Percentiles rank a stretch among this genome's conserved stretches.
phyloP scores from a whole-genome alignment of 2,888 invertebrate species.

The Temnothorax unifasciatus region DNA sequence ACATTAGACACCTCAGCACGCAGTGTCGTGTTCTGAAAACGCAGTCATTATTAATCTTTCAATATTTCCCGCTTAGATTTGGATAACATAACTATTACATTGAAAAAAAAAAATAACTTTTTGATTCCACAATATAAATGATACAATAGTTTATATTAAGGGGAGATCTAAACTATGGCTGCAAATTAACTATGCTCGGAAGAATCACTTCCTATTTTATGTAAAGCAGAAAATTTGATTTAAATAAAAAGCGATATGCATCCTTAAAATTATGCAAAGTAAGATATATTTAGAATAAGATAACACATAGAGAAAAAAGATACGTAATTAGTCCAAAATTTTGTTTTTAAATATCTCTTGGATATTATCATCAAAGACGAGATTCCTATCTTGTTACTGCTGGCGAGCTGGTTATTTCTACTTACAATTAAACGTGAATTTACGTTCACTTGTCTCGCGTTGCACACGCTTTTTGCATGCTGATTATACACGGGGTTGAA shows the following conservation, averaged over 20 bases:
- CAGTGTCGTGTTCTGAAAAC: constrained; percentile 33
- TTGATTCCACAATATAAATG: neutral
- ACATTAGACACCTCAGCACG: constrained; percentile 43
- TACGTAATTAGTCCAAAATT: neutral
- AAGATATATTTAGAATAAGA: neutral
- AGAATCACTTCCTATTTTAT: neutral
- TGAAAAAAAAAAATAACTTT: neutral
- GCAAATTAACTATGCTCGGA: neutral
- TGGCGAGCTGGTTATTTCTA: constrained; percentile 10
- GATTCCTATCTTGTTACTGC: neutral
- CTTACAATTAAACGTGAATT: constrained; percentile 26
- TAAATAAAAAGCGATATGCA: neutral
- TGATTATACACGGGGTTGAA: constrained; percentile 50
- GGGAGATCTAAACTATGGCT: no score
- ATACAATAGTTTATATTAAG: neutral
- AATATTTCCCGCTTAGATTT: constrained; percentile 15
- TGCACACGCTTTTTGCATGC: constrained; percentile 29
- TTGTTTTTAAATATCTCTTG: neutral
- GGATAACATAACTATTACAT: constrained; percentile 41
- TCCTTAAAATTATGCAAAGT: neutral
- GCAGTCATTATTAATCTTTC: constrained; percentile 44
- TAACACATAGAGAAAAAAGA: neutral
- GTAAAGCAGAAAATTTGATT: neutral
- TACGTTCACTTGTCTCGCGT: neutral
- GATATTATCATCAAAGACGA: neutral